These are phyloP conservation scores for Armadillidium nasatum DNA, from an alignment of 1,140 invertebrate genomes.

Conservation along the genomic window DNA sequence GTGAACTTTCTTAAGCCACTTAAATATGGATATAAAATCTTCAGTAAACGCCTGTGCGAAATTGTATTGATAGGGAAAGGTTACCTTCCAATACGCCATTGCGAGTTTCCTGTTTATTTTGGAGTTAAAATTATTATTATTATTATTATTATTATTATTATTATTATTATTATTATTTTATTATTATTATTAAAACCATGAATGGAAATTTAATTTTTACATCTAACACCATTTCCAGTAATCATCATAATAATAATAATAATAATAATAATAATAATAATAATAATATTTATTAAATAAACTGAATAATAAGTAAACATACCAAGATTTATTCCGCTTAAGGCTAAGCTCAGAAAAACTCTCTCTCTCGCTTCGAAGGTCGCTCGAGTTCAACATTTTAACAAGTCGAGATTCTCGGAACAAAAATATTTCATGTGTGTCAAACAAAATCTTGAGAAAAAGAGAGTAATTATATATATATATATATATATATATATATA, in stretches of 20 bases:
- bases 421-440: constrained; percentile 26
- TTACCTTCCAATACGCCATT: constrained; percentile 65
- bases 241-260: no score
- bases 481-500: no score
- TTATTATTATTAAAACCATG: no score
- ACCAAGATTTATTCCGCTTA: constrained; percentile 68
- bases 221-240: no score
- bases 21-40: constrained; percentile 80
- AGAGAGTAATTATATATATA: no score
- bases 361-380: constrained; percentile 62
- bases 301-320: no score
- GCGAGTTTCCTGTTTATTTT: constrained; percentile 53
- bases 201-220: no score
- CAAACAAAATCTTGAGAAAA: constrained; percentile 8
- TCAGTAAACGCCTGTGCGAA: constrained; percentile 90
- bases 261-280: no score
- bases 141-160: no score
- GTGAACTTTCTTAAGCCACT: constrained; percentile 86
- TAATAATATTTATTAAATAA: no score
- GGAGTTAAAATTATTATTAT: background rate
- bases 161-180: no score
- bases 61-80: constrained; percentile 88
- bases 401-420: constrained; percentile 28
- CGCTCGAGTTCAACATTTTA: constrained; percentile 52
- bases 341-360: constrained; percentile 66